Percentiles rank a stretch among this genome's conserved stretches.
These are phyloP conservation scores for Embidobia sp. DNA, from an alignment of 2,888 invertebrate species.

Conservation along the genomic window DNA sequence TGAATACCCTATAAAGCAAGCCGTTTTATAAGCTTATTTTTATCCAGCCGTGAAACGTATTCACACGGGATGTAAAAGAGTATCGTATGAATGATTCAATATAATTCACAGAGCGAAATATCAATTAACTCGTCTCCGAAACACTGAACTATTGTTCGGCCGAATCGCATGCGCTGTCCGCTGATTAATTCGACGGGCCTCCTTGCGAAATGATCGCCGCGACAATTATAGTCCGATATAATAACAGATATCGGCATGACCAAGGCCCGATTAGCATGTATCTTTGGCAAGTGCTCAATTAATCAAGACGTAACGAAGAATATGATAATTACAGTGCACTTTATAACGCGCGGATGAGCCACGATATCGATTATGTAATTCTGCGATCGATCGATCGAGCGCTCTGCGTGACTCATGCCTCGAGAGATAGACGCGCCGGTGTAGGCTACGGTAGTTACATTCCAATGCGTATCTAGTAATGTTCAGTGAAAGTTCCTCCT, in stretches of 20 bases:
- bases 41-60: conserved; percentile 6
- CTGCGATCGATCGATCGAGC: conserved; percentile 39
- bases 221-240: background rate
- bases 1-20: conserved; percentile 11
- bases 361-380: conserved; percentile 38
- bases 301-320: conserved; percentile 34
- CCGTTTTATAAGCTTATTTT: conserved; percentile 12
- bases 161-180: too few species aligned
- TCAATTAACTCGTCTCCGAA: too few species aligned
- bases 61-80: background rate
- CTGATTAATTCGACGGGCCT: too few species aligned
- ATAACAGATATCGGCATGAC: background rate
- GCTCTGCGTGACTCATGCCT: conserved; percentile 32
- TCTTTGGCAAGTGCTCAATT: conserved; percentile 14
- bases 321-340: conserved; percentile 29
- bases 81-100: background rate
- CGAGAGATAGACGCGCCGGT: conserved; percentile 27
- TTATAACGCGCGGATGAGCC: conserved; percentile 28
- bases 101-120: background rate
- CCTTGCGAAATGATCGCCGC: too few species aligned
- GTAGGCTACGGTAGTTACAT: conserved; percentile 78
- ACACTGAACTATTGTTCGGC: too few species aligned
- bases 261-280: background rate
- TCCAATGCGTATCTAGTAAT: conserved; percentile 80
- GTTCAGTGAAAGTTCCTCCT: conserved; percentile 79